Evolutionary conservation across 2,888 invertebrate species (phyloP), one percentile per base, ranked within the genome.

Genomic region (Nomada ferruginata): DNA sequence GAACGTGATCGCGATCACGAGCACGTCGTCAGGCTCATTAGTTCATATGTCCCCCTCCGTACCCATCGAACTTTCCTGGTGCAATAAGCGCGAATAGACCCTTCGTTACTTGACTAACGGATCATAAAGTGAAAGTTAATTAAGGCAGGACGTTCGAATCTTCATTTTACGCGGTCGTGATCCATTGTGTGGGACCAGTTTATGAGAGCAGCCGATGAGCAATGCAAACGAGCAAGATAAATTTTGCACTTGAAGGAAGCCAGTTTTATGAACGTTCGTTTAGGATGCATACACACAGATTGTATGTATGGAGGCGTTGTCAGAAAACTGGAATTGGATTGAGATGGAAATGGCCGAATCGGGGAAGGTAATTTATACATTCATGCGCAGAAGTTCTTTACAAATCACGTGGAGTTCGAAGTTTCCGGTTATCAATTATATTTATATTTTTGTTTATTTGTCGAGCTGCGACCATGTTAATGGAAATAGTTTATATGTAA

Each of bases 101-200:
- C 50, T 70, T 61, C 60, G 44, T 74, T 70, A 26, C 59, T 50
- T 26, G 47, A 44, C 64, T 15, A 15, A 11, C 53, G 65, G 50
- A 82, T 71, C 81, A 63, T 82, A 66, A 74, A 82, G 79, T 79
- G 80, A 79, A 79, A 82, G 81, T 79, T 82, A 82, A 82, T 82
- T 82, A 82, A 82, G 70, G 44, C 73, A 65, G 11, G 29, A 61
- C 57, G 74, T 42, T 79, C 64, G 64, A 47, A 55, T 70, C 79
- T 60, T 70, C 70, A 53, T 59, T 79, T 50, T 47, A 59, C 36
- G 18, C 70, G 60, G 52, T 55, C 64, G 72, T 72, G 57, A 61
- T 70, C 53, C 59, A 61, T 66, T 78, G 78, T 77, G 10, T 18
- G 59, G 47, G 50, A 26, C 52, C 57, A 20, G 2, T 63, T 77